Evolutionary conservation across 2,888 invertebrate genomes (phyloP).

Genomic region (Spicauda simplicius): DNA sequence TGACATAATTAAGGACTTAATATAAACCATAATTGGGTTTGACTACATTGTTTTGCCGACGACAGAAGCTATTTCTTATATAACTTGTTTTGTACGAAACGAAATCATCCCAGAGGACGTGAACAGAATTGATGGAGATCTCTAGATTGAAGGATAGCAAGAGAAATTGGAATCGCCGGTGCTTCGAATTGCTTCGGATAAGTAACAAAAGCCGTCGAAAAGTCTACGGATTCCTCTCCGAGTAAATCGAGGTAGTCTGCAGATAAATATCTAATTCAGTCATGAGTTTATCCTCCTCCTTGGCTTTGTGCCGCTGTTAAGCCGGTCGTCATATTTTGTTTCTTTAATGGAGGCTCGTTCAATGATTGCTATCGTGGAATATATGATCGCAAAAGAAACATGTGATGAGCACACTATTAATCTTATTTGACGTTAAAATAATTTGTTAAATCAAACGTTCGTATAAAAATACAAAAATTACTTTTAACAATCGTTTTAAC

Average conservation of each 20-base stretch:
- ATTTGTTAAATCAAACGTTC: too few species aligned
- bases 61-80: constrained; percentile 9
- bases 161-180: constrained; percentile 13
- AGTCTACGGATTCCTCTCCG: constrained; percentile 8
- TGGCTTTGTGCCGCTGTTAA: not conserved
- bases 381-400: not conserved
- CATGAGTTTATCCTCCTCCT: not conserved
- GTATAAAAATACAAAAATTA: too few species aligned
- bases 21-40: not conserved
- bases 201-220: constrained; percentile 13
- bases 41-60: not conserved
- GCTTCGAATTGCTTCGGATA: constrained; percentile 19
- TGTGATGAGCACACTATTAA: too few species aligned
- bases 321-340: not conserved
- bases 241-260: constrained; percentile 2
- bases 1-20: not conserved
- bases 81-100: constrained; percentile 18
- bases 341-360: not conserved
- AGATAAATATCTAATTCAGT: constrained; percentile 20
- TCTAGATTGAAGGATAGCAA: constrained; percentile 18
- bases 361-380: not conserved
- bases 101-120: constrained; percentile 14
- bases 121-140: constrained; percentile 22
- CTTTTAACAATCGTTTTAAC: too few species aligned
- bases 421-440: too few species aligned